Conservation (phyloP, 2,888 invertebrate genomes). For the Chironomus riparius region DNA sequence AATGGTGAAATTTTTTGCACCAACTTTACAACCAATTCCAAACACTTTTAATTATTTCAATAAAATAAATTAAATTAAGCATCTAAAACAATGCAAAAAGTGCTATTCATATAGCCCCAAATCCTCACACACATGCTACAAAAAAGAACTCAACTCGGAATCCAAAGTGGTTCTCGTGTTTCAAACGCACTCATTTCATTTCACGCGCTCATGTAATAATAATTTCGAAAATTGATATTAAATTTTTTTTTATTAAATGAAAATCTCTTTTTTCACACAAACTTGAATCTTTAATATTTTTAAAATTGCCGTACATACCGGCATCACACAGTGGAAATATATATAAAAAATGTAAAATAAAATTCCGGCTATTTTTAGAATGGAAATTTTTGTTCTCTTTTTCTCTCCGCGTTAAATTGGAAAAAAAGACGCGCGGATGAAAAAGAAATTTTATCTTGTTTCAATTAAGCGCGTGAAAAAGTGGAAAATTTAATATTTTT, state of each 20-base stretch:
- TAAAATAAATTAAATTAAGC: too few relatives aligned
- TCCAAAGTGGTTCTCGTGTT: neutral
- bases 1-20: too few relatives aligned
- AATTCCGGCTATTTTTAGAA: neutral
- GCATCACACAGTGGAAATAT: neutral
- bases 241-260: neutral
- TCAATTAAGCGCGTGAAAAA: neutral
- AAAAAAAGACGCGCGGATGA: neutral
- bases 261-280: neutral
- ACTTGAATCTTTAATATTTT: neutral
- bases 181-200: neutral
- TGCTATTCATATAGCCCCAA: neutral
- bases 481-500: neutral
- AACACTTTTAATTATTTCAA: too few relatives aligned
- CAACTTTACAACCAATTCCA: too few relatives aligned
- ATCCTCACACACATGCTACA: neutral
- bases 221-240: neutral
- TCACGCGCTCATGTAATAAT: conserved; percentile 4
- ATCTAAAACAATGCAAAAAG: too few relatives aligned
- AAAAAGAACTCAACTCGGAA: neutral
- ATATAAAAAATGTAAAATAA: neutral
- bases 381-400: neutral
- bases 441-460: conserved; percentile 5
- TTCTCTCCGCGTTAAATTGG: neutral
- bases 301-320: neutral